Percentiles rank a stretch among this genome's conserved stretches.
These are phyloP conservation scores for Aphelenchoides besseyi DNA, from an alignment of 1,140 invertebrate genomes.

Conservation along the genomic window DNA sequence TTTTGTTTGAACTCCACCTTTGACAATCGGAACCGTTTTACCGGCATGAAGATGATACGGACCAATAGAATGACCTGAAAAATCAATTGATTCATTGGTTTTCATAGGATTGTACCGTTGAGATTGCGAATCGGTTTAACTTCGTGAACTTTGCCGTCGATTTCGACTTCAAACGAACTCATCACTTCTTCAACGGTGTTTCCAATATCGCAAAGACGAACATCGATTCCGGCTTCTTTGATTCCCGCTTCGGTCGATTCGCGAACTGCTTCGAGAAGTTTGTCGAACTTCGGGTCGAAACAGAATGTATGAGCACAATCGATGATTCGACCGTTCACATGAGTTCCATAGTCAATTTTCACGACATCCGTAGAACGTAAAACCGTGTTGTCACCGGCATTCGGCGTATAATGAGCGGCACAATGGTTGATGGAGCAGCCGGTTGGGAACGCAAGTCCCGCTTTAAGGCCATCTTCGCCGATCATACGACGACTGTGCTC, in stretches of 20 bases:
- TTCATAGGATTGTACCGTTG: constrained; percentile 46
- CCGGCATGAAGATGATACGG: constrained; percentile 96
- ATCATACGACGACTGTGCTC: constrained; percentile 83
- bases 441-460: constrained; percentile 95
- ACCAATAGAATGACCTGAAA: constrained; percentile 96
- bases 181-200: constrained; percentile 97
- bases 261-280: constrained; percentile 86
- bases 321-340: constrained; percentile 95
- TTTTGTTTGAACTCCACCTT: constrained; percentile 88
- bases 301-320: constrained; percentile 97
- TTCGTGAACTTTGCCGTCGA: constrained; percentile 93
- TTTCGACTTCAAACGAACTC: constrained; percentile 97
- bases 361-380: constrained; percentile 93
- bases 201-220: constrained; percentile 91
- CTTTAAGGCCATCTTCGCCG: constrained; percentile 87
- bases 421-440: constrained; percentile 97
- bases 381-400: constrained; percentile 92
- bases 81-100: constrained; percentile 10
- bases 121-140: constrained; percentile 93
- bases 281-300: constrained; percentile 95
- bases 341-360: constrained; percentile 94
- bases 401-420: constrained; percentile 98
- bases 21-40: constrained; percentile 98
- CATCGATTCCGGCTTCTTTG: constrained; percentile 87
- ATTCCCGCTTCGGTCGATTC: constrained; percentile 98